Base-by-base conservation (phyloP, 2,888 invertebrate genomes). In the Ochropacha duplaris region DNA sequence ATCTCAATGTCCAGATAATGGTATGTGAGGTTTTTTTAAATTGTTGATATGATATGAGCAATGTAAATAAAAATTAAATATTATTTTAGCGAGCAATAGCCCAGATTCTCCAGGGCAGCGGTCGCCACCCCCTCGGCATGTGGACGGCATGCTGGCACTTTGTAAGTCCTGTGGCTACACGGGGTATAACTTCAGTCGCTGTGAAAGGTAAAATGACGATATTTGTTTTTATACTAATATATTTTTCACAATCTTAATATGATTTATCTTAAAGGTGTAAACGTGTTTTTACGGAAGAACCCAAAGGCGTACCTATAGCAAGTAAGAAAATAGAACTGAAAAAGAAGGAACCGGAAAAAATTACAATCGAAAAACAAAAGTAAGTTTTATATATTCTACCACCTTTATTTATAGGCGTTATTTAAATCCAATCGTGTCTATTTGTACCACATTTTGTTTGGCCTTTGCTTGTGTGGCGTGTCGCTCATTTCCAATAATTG, bases 161-260 rank as follows among this genome's bases (percentile, higher is more conserved):
- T 98, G 98, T 85, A 94, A 94, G 64, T 94, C 94, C 66, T 98
- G 98, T 83, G 98, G 98, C 19, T 95, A 96, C 77, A 94, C 95
- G 51, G 97, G 97, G 55, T 94, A 94, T 71, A 96, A 97, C 84
- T 96, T 97, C 82, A 95, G 95, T 70, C 94, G 94, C 62, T 98
- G 98, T 87, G 95, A 96, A 85, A 88, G 95, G 95, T 92, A 77
- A 70, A 28, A 5, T 36, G 26, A 8, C 28, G 1, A 28, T 31
- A 12, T 31, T 12, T 12, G 39, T n/a, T 50, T 51, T 54, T 24
- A 36, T 55, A 12, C 19, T 49, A 31, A 31, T 8, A 19, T 26
- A 2, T 28, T 28, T n/a, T 22, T 34, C 26, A 1, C 19, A 31
- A 49, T 19, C 19, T n/a, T n/a, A n/a, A 19, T 49, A 36, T 51